Evolutionary conservation across 1,140 invertebrate genomes (phyloP).

Genomic region (Pogonomyrmex californicus): DNA sequence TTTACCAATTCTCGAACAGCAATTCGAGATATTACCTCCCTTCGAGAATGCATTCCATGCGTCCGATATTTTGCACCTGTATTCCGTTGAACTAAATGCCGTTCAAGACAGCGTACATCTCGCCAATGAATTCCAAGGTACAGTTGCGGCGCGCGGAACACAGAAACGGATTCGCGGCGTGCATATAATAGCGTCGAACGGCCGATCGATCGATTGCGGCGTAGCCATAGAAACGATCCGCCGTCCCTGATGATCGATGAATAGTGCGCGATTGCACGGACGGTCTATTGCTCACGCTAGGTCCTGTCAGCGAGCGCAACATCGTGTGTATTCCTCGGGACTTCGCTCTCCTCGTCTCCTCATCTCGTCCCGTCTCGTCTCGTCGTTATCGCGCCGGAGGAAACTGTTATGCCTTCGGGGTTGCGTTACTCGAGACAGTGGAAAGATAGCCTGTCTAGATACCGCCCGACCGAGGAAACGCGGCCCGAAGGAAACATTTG

Average conservation of each 20-base stretch:
- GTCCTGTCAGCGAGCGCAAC: constrained; percentile 65
- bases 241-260: constrained; percentile 72
- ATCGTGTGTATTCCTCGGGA: constrained; percentile 47
- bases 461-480: constrained; percentile 45
- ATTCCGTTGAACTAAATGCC: background rate
- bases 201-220: constrained; percentile 70
- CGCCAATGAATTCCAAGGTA: constrained; percentile 42
- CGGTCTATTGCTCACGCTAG: constrained; percentile 68
- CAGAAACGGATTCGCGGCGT: constrained; percentile 37
- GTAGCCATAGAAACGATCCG: constrained; percentile 76
- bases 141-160: constrained; percentile 43
- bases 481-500: constrained; percentile 69
- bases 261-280: constrained; percentile 71
- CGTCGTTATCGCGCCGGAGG: constrained; percentile 67
- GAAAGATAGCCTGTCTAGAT: constrained; percentile 61
- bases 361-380: constrained; percentile 37
- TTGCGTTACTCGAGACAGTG: constrained; percentile 56
- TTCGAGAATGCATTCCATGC: background rate
- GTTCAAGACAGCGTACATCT: background rate
- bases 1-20: background rate
- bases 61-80: constrained; percentile 27
- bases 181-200: constrained; percentile 65
- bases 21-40: background rate
- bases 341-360: background rate
- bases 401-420: constrained; percentile 73